phyloP scores from a whole-genome alignment of 37 sponge, comb jelly and placozoan genomes.

The Trichoplax adhaerens region DNA sequence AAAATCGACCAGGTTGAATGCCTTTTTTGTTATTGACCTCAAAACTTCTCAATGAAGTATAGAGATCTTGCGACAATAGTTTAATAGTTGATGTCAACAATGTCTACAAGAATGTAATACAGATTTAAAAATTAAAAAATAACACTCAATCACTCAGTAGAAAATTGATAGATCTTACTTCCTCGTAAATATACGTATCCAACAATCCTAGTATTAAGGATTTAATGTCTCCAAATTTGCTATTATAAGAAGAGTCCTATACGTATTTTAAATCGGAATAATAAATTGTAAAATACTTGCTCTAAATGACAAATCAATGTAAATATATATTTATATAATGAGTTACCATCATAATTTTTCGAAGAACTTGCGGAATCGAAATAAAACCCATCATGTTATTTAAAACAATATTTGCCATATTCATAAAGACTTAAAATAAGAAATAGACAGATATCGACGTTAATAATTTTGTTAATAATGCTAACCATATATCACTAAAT shows the following conservation, averaged over 20 bases:
- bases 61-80: no score
- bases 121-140: no score
- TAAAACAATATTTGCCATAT: slow-evolving; percentile 19
- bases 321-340: neutral
- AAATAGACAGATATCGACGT: no score
- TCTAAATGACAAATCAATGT: neutral
- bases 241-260: neutral
- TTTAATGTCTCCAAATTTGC: slow-evolving; percentile 57
- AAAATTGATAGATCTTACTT: slow-evolving; percentile 12
- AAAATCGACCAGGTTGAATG: no score
- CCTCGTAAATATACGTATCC: slow-evolving; percentile 74
- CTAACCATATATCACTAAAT: no score
- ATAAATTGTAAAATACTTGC: slow-evolving; percentile 11
- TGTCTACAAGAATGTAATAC: no score
- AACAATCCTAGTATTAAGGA: slow-evolving; percentile 55
- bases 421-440: slow-evolving; percentile 15
- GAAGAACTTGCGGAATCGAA: slow-evolving; percentile 33
- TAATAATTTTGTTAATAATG: no score
- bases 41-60: no score
- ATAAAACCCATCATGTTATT: slow-evolving; percentile 54
- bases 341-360: slow-evolving; percentile 38
- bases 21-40: no score
- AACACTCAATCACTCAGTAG: no score
- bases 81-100: no score
- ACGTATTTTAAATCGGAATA: neutral